Percentiles rank a stretch among this genome's conserved stretches.
These are phyloP conservation scores for Erythrolamprus reginae DNA, from an alignment of 2,113 vertebrate genomes.

Conservation along the genomic window DNA sequence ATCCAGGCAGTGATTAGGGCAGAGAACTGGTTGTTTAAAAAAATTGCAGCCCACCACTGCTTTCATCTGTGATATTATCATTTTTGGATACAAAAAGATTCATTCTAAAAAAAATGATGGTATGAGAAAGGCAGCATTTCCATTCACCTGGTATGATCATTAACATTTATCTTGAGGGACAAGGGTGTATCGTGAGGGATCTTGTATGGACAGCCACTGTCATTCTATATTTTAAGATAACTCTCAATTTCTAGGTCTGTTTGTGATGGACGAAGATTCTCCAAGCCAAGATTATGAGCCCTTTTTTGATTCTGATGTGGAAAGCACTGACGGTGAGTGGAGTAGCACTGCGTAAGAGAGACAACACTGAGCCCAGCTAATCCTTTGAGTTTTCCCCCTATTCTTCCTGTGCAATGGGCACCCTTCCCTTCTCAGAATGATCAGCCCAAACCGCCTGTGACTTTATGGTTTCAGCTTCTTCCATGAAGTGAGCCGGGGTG, in stretches of 20 bases:
- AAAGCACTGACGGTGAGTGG: conserved; percentile 77
- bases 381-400: not conserved
- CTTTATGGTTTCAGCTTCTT: not conserved
- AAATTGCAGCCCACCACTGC: too few species aligned
- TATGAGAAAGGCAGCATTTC: not conserved
- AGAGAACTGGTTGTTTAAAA: too few species aligned
- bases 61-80: not conserved
- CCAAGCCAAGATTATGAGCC: conserved; percentile 82
- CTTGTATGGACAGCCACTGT: not conserved
- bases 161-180: not conserved
- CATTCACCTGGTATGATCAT: not conserved
- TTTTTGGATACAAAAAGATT: not conserved
- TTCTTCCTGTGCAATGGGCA: not conserved
- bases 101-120: not conserved
- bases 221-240: not conserved
- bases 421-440: not conserved
- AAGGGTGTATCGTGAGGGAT: not conserved
- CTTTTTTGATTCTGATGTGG: conserved; percentile 81
- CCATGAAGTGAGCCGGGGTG: too few species aligned
- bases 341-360: not conserved
- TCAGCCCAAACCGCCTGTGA: not conserved
- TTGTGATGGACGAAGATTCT: conserved; percentile 90
- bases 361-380: not conserved
- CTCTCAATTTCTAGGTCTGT: conserved; percentile 72
- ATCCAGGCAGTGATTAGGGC: too few species aligned